phyloP scores from a whole-genome alignment of 2,888 invertebrate genomes.

The Eupelmus urozonus region DNA sequence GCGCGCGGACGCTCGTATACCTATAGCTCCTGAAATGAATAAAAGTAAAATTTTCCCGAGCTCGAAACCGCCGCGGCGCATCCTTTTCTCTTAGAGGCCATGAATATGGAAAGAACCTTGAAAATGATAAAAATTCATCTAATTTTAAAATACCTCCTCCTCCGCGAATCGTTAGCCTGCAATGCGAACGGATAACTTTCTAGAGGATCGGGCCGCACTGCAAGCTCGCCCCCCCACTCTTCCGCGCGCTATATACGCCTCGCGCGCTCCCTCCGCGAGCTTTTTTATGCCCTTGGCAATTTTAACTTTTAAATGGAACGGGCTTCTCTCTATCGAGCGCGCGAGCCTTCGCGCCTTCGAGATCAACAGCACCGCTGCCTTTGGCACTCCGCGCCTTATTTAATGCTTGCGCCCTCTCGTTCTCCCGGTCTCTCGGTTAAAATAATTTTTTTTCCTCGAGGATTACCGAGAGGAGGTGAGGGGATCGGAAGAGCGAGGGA shows the following conservation, averaged over 20 bases:
- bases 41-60: no score
- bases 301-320: constrained; percentile 58
- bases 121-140: constrained; percentile 31
- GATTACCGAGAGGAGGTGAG: neutral
- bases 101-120: constrained; percentile 7
- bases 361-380: constrained; percentile 36
- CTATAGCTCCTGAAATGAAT: no score
- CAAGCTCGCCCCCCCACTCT: no score
- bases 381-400: constrained; percentile 25
- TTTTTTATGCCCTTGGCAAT: constrained; percentile 57
- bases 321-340: constrained; percentile 34
- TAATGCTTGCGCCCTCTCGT: constrained; percentile 29
- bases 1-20: no score
- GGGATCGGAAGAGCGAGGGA: neutral
- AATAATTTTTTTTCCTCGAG: constrained; percentile 13
- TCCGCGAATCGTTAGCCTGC: constrained; percentile 34
- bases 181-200: constrained; percentile 35
- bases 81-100: neutral
- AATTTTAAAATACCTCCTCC: constrained; percentile 34
- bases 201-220: constrained; percentile 22
- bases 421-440: constrained; percentile 21
- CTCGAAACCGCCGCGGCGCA: neutral
- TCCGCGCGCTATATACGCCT: no score
- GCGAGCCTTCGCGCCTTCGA: constrained; percentile 36
- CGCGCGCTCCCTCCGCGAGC: neutral